Percentiles rank a stretch among this genome's conserved stretches.
phyloP scores from a whole-genome alignment of 2,113 vertebrate genomes.

The Phrynosoma platyrhinos region DNA sequence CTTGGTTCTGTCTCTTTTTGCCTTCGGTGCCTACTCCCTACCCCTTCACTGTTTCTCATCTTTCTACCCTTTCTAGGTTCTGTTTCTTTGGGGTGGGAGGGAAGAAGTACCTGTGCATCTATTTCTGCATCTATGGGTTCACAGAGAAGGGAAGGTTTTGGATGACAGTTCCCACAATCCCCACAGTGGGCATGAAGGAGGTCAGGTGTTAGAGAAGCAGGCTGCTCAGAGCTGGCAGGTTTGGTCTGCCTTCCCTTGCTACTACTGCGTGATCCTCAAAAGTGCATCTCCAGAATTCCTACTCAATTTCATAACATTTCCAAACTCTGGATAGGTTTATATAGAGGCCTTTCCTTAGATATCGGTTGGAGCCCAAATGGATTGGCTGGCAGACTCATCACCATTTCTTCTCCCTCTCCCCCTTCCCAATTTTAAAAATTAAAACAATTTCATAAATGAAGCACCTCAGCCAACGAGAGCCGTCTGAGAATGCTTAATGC shows the following conservation, averaged over 20 bases:
- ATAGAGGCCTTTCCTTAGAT: not conserved
- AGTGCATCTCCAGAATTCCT: too few relatives aligned
- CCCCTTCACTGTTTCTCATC: not conserved
- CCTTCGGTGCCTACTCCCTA: too few relatives aligned
- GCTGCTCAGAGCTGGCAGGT: too few relatives aligned
- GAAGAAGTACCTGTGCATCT: constrained; percentile 26
- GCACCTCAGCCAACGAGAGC: not conserved
- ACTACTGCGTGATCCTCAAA: too few relatives aligned
- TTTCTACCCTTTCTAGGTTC: constrained; percentile 3
- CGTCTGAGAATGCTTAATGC: constrained; percentile 5
- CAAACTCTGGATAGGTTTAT: not conserved
- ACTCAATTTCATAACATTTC: too few relatives aligned
- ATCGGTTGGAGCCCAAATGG: not conserved
- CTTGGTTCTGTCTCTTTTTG: not conserved
- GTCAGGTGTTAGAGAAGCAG: too few relatives aligned
- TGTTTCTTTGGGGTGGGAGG: not conserved
- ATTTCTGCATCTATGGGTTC: too few relatives aligned
- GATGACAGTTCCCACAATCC: too few relatives aligned
- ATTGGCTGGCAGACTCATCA: not conserved
- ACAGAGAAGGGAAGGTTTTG: too few relatives aligned
- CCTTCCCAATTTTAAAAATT: not conserved
- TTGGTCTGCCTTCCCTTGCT: too few relatives aligned
- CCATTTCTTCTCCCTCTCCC: too few relatives aligned
- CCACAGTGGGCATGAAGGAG: too few relatives aligned
- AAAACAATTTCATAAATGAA: constrained; percentile 19